Percentiles rank a stretch among this genome's conserved stretches.
phyloP scores from a whole-genome alignment of 92 coral and sea anemone species.

The Parazoanthus darwini region DNA sequence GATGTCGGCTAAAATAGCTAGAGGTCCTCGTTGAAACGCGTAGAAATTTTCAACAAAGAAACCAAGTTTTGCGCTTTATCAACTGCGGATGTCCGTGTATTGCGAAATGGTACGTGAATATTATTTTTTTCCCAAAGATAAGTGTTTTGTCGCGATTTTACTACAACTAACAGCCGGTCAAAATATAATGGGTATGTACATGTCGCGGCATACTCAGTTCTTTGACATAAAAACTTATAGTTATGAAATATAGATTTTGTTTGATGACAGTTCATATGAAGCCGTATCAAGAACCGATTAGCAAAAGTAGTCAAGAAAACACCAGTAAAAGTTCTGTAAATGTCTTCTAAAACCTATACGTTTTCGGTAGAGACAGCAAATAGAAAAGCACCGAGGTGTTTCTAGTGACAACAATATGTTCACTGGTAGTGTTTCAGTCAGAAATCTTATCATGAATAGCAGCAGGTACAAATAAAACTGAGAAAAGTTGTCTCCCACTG shows the following conservation, averaged over 20 bases:
- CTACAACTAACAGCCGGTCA: background rate
- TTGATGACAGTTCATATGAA: background rate
- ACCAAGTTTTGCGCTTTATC: no score
- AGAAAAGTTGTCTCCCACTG: background rate
- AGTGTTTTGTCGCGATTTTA: no score
- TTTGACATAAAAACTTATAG: no score
- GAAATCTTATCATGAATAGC: no score
- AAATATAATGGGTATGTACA: background rate
- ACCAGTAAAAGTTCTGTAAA: background rate
- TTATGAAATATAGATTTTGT: no score
- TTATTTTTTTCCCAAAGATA: no score
- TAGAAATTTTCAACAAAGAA: no score
- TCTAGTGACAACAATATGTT: background rate
- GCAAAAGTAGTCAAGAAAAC: background rate
- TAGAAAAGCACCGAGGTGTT: background rate
- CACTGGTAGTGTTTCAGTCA: background rate
- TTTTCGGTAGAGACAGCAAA: background rate
- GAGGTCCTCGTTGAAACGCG: no score
- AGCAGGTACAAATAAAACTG: background rate
- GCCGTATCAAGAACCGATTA: background rate
- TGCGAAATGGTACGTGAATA: no score
- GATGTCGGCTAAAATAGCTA: no score
- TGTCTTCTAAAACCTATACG: no score
- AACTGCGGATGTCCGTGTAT: no score
- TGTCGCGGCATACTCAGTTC: background rate